Percentiles rank a stretch among this genome's conserved stretches.
These are phyloP conservation scores for Poeciliopsis occidentalis DNA, from an alignment of 2,113 vertebrate genomes.

Conservation along the genomic window DNA sequence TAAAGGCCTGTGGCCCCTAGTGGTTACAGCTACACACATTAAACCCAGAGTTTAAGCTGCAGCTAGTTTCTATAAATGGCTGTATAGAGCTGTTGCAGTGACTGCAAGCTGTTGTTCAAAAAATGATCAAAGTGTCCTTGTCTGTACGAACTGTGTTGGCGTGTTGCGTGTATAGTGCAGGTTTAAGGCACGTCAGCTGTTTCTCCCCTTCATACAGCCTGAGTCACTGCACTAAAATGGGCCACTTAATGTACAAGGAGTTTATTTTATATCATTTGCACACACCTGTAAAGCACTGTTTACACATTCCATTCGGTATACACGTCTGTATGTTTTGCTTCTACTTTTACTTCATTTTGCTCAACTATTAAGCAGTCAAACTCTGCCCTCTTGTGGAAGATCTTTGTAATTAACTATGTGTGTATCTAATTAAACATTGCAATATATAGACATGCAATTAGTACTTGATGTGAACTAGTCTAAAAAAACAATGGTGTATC, in stretches of 20 bases:
- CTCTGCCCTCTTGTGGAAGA: conserved; percentile 47
- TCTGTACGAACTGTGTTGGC: conserved; percentile 3
- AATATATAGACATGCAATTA: too few species aligned
- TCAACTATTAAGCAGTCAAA: conserved; percentile 7
- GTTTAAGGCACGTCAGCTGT: conserved; percentile 40
- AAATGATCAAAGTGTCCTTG: conserved; percentile 24
- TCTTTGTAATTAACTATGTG: background rate
- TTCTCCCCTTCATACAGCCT: conserved; percentile 41
- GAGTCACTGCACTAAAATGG: conserved; percentile 14
- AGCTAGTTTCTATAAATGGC: conserved; percentile 17
- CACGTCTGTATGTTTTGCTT: background rate
- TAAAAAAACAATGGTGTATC: too few species aligned
- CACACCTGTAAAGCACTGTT: background rate
- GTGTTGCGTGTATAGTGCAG: conserved; percentile 3
- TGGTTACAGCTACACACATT: conserved; percentile 2
- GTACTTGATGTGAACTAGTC: too few species aligned
- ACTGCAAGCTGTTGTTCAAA: conserved; percentile 42
- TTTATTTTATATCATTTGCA: background rate
- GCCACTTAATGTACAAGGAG: background rate
- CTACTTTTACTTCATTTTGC: background rate
- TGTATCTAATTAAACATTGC: too few species aligned
- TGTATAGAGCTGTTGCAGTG: conserved; percentile 19
- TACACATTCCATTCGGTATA: background rate
- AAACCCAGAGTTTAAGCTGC: conserved; percentile 29
- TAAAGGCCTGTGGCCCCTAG: conserved; percentile 12